Percentiles rank a stretch among this genome's conserved stretches.
Conservation (phyloP, 2,888 invertebrate species). For the Seira musarum region DNA sequence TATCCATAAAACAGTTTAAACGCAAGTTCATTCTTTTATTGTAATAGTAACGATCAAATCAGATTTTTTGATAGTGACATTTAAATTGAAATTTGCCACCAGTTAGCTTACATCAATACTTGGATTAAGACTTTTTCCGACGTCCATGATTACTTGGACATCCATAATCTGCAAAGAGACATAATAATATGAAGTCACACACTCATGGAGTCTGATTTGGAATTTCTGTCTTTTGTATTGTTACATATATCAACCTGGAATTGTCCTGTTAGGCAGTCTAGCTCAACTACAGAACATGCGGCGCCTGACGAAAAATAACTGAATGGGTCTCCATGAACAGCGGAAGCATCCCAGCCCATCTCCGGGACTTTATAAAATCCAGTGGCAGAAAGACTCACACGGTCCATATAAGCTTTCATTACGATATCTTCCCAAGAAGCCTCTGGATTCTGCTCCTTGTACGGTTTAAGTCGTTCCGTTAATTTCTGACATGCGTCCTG, state of each 20-base stretch:
- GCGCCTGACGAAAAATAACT: constrained; percentile 91
- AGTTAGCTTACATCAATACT: constrained; percentile 88
- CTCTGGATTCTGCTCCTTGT: constrained; percentile 82
- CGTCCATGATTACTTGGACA: constrained; percentile 97
- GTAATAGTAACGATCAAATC: neutral
- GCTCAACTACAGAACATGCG: constrained; percentile 90
- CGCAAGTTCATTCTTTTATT: neutral
- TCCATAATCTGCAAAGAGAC: constrained; percentile 76
- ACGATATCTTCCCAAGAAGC: constrained; percentile 91
- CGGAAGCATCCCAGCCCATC: constrained; percentile 62
- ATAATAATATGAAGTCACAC: neutral
- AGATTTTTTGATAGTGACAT: too few species aligned
- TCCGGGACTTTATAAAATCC: constrained; percentile 79
- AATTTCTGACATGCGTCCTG: constrained; percentile 85
- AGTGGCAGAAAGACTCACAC: constrained; percentile 86
- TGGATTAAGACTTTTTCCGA: constrained; percentile 95
- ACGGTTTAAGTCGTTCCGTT: constrained; percentile 81
- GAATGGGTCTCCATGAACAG: constrained; percentile 73
- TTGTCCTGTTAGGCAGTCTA: constrained; percentile 95
- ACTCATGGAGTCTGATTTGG: neutral
- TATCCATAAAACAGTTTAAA: constrained; percentile 62
- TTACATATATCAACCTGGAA: constrained; percentile 79
- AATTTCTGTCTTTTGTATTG: too few species aligned
- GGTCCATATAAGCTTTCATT: constrained; percentile 81
- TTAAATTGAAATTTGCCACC: constrained; percentile 79